Evolutionary conservation across 2,113 vertebrate species (phyloP).

Genomic region (Bucco capensis): DNA sequence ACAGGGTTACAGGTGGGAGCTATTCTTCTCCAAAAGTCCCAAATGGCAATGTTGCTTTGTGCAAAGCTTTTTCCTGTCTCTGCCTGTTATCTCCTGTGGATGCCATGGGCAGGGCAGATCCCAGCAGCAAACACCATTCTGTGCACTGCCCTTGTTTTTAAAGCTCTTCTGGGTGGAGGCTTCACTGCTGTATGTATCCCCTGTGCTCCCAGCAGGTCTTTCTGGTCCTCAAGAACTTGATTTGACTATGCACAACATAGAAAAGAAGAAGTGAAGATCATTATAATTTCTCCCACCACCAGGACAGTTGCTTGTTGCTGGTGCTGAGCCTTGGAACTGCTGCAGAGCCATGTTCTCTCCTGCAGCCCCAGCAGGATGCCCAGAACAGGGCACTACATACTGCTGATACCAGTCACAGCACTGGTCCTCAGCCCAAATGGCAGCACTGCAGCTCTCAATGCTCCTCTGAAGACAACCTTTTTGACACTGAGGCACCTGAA

Average conservation of each 20-base stretch:
- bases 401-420: neutral
- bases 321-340: neutral
- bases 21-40: neutral
- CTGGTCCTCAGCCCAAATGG: neutral
- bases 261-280: neutral
- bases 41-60: neutral
- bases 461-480: neutral
- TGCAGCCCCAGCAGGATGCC: neutral
- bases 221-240: neutral
- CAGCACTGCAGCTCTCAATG: neutral
- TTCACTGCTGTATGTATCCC: neutral
- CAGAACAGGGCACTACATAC: neutral
- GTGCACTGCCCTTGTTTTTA: neutral
- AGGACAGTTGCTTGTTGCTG: neutral
- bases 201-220: neutral
- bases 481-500: neutral
- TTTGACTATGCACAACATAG: fast-evolving
- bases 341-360: neutral
- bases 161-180: neutral
- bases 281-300: neutral
- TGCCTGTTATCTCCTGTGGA: neutral
- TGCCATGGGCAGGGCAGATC: neutral
- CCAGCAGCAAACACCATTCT: neutral
- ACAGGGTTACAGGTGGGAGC: neutral
- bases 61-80: neutral